phyloP scores from a whole-genome alignment of 2,113 vertebrate genomes.

The Diphyllodes magnificus region DNA sequence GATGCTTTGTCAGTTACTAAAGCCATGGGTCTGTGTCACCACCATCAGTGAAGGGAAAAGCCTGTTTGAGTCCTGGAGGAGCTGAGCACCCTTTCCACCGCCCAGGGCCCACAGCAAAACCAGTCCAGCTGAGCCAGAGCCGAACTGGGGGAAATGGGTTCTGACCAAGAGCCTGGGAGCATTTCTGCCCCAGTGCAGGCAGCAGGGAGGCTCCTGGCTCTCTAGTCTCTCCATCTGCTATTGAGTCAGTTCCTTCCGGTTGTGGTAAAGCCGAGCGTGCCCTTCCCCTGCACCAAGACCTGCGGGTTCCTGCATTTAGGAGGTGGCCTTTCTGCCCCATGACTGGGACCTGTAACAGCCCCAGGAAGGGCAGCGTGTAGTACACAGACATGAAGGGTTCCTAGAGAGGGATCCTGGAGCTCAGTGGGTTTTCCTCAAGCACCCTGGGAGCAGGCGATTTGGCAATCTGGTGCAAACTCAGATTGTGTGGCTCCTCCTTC shows the following conservation, averaged over 20 bases:
- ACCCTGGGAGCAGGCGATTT: rapidly evolving
- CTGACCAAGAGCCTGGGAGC: background rate
- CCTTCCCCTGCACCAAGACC: no score
- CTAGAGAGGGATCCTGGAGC: no score
- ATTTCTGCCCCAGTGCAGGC: background rate
- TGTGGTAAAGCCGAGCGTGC: rapidly evolving
- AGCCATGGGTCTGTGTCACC: background rate
- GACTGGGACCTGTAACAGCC: background rate
- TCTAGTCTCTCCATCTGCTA: background rate
- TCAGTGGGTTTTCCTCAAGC: background rate
- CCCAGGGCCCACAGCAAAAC: background rate
- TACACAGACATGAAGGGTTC: background rate
- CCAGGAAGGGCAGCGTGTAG: background rate
- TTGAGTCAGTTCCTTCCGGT: background rate
- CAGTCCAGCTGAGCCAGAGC: background rate
- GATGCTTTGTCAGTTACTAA: background rate
- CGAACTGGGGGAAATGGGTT: background rate
- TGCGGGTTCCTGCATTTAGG: rapidly evolving
- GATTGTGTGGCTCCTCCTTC: background rate
- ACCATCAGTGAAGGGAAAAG: background rate
- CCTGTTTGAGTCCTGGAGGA: background rate
- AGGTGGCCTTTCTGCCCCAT: background rate
- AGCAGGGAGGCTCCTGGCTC: background rate
- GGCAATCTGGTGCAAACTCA: background rate
- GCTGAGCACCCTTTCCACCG: background rate